phyloP scores from a whole-genome alignment of 2,888 invertebrate genomes.

The Cryptocheilus praepositus region DNA sequence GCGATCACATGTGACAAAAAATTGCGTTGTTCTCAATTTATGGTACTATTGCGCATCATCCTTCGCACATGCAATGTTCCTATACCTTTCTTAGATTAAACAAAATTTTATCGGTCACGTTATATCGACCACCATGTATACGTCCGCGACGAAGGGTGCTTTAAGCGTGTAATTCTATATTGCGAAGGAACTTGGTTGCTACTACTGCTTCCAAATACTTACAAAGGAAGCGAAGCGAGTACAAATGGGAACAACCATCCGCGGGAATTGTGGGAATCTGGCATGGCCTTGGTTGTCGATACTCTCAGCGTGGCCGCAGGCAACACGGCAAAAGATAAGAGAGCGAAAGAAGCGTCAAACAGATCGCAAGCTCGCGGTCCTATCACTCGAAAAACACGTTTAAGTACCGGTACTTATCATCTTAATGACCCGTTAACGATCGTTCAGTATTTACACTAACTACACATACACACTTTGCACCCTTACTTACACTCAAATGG shows the following conservation, averaged over 20 bases:
- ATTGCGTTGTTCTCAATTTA: too few relatives aligned
- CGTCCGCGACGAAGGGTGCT: not conserved
- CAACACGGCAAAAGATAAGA: conserved; percentile 91
- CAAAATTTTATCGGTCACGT: not conserved
- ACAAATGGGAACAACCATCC: conserved; percentile 52
- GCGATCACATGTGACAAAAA: too few relatives aligned
- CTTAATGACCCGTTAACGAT: not conserved
- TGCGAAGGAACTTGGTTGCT: conserved; percentile 67
- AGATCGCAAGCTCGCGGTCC: conserved; percentile 70
- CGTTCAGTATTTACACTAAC: too few relatives aligned
- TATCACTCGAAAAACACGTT: conserved; percentile 59
- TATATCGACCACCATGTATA: not conserved
- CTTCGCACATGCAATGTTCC: too few relatives aligned
- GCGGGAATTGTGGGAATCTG: conserved; percentile 74
- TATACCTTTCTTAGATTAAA: too few relatives aligned
- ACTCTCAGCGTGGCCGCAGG: conserved; percentile 89
- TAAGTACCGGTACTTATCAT: conserved; percentile 53
- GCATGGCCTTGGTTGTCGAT: conserved; percentile 76
- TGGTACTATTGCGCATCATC: too few relatives aligned
- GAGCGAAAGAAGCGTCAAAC: conserved; percentile 89
- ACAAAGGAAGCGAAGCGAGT: conserved; percentile 65
- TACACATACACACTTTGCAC: too few relatives aligned
- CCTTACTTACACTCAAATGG: too few relatives aligned
- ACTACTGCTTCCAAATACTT: conserved; percentile 64
- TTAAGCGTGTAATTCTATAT: conserved; percentile 4